Base-by-base conservation (phyloP, 2,888 invertebrate species). In the Apodemia duryi region DNA sequence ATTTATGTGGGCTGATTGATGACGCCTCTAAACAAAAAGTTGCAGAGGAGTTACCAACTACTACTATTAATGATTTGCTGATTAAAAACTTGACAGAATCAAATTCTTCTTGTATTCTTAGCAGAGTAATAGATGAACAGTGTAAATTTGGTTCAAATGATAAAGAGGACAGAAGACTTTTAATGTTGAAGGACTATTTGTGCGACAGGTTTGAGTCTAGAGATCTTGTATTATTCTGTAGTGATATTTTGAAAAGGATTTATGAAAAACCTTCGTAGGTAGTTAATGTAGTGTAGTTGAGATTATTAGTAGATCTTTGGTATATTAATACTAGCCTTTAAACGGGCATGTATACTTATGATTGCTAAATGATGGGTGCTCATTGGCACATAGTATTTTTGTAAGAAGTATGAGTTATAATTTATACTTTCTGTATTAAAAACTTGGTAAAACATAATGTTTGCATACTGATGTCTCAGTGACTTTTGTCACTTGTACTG, bases 141-240 rank as follows among this genome's bases (percentile, higher is more conserved):
- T 69, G 70, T 67, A 66, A 71, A 66, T 46, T 57, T 67, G 11
- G 46, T 28, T 49, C 68, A 7, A n/a, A 70, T 11, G 46, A 46
- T 32, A 67, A 70, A 21, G 69, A 74, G 35, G 63, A 69, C 61
- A 74, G 70, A 35, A 77, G 77, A 64, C 72, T 86, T 46, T 70
- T 77, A 2, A 77, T 80, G 68, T 65, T 89, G 63, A 75, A 74
- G 71, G 76, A 85, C 63, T 81, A 77, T 70, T 69, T 89, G 21
- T 74, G 71, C 68, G 71, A 82, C 28, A 84, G 74, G 65, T 87
- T 83, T 72, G 77, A 76, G 43, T 68, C 74, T 43, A 83, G 75
- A 71, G 81, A 85, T 65, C 78, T 88, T 63, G 75, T 84, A 63
- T 69, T 82, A 66, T 80, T 87, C 63, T 86, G 88, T 76, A 83